Conservation (phyloP, 2,888 invertebrate genomes). For the Clunio marinus region DNA sequence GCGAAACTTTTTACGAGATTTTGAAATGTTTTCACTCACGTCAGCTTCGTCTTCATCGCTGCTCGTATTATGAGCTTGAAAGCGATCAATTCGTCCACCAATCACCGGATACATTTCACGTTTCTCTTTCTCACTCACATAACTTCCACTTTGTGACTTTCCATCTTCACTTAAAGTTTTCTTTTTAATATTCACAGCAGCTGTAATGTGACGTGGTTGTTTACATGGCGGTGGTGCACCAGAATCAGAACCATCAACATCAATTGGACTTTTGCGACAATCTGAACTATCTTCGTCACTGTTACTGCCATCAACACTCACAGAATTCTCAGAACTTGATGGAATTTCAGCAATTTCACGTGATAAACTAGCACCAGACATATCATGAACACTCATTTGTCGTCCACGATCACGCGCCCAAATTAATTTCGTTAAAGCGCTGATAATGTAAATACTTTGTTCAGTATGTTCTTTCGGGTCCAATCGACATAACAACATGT, state of each 20-base stretch:
- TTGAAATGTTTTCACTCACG: slow-evolving; percentile 34
- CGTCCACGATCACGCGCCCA: slow-evolving; percentile 70
- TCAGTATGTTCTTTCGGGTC: slow-evolving; percentile 91
- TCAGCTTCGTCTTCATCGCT: slow-evolving; percentile 45
- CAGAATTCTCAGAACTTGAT: slow-evolving; percentile 74
- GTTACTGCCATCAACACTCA: slow-evolving; percentile 75
- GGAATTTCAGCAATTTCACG: slow-evolving; percentile 49
- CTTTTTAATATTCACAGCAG: slow-evolving; percentile 7
- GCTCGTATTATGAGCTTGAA: slow-evolving; percentile 47
- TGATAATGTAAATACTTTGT: slow-evolving; percentile 85
- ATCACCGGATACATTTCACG: slow-evolving; percentile 43
- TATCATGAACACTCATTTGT: slow-evolving; percentile 45
- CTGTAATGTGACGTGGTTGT: slow-evolving; percentile 47
- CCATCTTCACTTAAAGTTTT: slow-evolving; percentile 47
- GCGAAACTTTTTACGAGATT: slow-evolving; percentile 48
- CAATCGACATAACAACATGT: slow-evolving; percentile 77
- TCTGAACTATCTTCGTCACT: slow-evolving; percentile 63
- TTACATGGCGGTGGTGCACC: slow-evolving; percentile 56
- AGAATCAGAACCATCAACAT: slow-evolving; percentile 52
- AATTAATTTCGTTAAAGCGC: slow-evolving; percentile 83
- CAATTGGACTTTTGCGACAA: slow-evolving; percentile 52
- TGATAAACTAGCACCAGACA: slow-evolving; percentile 44
- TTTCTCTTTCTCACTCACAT: slow-evolving; percentile 41
- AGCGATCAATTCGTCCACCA: slow-evolving; percentile 46
- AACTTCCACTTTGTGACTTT: slow-evolving; percentile 39